These are phyloP conservation scores for Conomelus anceps DNA, from an alignment of 2,888 invertebrate species.

Conservation along the genomic window DNA sequence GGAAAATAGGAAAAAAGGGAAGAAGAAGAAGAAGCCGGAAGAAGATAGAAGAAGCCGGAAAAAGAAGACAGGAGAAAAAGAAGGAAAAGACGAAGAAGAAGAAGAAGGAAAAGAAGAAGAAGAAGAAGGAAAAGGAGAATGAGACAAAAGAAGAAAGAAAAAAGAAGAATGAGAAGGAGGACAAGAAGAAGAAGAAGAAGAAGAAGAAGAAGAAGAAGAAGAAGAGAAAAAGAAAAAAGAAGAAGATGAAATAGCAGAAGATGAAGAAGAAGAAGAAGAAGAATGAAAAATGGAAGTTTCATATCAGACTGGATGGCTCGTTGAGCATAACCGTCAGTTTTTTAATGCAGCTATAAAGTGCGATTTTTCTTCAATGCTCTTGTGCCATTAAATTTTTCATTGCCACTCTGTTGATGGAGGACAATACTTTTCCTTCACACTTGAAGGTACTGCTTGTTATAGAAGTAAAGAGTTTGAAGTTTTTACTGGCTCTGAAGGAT, in stretches of 20 bases:
- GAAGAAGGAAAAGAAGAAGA: neutral
- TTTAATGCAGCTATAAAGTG: conserved; percentile 8
- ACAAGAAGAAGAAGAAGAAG: no score
- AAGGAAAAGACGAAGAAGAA: neutral
- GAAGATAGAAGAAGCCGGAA: no score
- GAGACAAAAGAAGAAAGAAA: neutral
- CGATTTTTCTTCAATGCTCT: neutral
- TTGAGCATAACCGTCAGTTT: conserved; percentile 12
- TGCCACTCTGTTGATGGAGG: neutral
- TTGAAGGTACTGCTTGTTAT: neutral
- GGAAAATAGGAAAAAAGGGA: no score
- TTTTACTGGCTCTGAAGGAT: no score
- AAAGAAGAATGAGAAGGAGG: neutral
- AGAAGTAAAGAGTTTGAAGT: no score
- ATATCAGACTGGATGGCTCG: conserved; percentile 20
- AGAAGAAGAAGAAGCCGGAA: no score
- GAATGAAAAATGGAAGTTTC: neutral
- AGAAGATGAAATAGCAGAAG: neutral
- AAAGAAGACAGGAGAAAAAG: neutral
- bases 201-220: neutral
- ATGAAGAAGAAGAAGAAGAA: no score
- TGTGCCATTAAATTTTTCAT: neutral
- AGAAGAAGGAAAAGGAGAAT: neutral
- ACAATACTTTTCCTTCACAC: neutral
- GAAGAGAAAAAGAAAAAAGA: neutral